Evolutionary conservation across 2,797 vertebrate species (phyloP).

Genomic region (Eupleurogrammus muticus): DNA sequence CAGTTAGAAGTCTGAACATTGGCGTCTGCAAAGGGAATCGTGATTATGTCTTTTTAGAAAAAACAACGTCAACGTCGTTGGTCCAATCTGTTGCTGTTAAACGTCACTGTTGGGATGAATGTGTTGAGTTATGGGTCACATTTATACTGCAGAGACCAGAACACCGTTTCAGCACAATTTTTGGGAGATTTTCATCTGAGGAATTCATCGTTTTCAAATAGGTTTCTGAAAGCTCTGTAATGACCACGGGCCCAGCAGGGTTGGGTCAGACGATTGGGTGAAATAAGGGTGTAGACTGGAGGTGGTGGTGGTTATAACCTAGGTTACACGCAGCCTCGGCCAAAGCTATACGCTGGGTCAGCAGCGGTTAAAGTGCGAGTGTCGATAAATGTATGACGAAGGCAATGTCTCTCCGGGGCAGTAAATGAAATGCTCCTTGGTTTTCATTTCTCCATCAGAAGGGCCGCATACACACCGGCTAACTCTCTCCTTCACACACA

Average conservation of each 20-base stretch:
- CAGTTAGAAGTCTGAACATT: too few species aligned
- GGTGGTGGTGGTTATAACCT: slow-evolving; percentile 19
- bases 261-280: not conserved
- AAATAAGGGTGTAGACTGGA: slow-evolving; percentile 17
- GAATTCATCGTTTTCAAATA: not conserved
- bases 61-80: not conserved
- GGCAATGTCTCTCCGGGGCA: slow-evolving; percentile 63
- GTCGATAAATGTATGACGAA: slow-evolving; percentile 67
- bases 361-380: slow-evolving; percentile 63
- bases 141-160: not conserved
- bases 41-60: not conserved
- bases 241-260: not conserved
- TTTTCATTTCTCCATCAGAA: slow-evolving; percentile 66
- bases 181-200: not conserved
- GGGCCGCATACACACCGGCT: slow-evolving; percentile 16
- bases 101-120: not conserved
- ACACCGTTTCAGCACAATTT: not conserved
- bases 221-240: not conserved
- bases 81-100: not conserved
- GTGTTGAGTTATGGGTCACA: not conserved
- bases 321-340: slow-evolving; percentile 21
- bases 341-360: slow-evolving; percentile 62
- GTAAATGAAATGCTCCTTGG: slow-evolving; percentile 66
- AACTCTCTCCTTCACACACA: slow-evolving; percentile 1
- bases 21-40: too few species aligned